Conservation (phyloP, 1,140 invertebrate genomes). For the Zaprionus lachaisei region DNA sequence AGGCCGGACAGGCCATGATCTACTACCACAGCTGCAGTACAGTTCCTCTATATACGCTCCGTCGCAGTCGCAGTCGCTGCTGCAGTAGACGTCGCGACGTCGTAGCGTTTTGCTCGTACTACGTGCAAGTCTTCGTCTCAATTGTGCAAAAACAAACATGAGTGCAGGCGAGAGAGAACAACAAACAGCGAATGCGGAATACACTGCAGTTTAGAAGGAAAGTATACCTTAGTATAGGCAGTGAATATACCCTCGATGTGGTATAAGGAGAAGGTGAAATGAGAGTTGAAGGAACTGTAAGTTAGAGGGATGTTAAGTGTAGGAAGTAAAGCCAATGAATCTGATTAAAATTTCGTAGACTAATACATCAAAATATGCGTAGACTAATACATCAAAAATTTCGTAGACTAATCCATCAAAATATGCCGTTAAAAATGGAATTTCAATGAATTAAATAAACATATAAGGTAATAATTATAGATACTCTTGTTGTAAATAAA, state of each 20-base stretch:
- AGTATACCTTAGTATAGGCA: background rate
- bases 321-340: background rate
- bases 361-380: no score
- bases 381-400: no score
- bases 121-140: conserved; percentile 34
- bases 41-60: conserved; percentile 23
- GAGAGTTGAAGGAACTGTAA: background rate
- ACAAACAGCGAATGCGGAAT: conserved; percentile 13
- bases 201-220: background rate
- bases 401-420: no score
- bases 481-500: background rate
- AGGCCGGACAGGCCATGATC: conserved; percentile 71
- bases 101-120: conserved; percentile 19
- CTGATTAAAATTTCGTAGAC: no score
- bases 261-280: background rate
- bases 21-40: conserved; percentile 63
- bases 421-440: no score
- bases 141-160: conserved; percentile 35
- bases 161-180: background rate
- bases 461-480: background rate
- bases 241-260: background rate
- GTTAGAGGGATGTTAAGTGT: background rate
- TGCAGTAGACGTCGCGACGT: conserved; percentile 22
- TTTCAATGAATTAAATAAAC: no score
- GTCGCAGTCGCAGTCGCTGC: conserved; percentile 6